Conservation (phyloP, 2,113 vertebrate species). For the Hyperopisus bebe region DNA sequence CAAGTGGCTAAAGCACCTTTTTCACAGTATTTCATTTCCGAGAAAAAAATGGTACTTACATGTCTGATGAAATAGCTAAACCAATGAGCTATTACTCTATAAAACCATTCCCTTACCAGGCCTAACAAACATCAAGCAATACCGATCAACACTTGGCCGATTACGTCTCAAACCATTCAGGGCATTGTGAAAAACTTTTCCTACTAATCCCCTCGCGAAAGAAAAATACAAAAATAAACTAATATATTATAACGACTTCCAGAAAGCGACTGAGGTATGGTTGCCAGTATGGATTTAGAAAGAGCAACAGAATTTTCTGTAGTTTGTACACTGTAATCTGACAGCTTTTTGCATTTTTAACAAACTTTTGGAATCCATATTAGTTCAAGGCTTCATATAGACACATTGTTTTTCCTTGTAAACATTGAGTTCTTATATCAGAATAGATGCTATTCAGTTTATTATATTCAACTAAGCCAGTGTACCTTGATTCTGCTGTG, state of each 20-base stretch:
- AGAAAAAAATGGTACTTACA: background rate
- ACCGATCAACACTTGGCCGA: background rate
- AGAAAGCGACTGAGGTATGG: conserved; percentile 21
- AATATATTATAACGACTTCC: conserved; percentile 12
- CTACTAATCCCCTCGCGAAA: background rate
- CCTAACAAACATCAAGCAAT: background rate
- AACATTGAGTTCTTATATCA: conserved; percentile 1
- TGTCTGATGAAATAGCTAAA: background rate
- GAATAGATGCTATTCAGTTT: conserved; percentile 34
- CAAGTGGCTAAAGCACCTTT: conserved; percentile 11
- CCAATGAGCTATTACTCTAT: background rate
- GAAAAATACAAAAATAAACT: conserved; percentile 23
- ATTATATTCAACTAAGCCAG: conserved; percentile 44
- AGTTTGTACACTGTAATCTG: conserved; percentile 6
- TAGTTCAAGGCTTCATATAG: conserved; percentile 1
- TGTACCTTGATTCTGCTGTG: background rate
- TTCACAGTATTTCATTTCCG: conserved; percentile 1
- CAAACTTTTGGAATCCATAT: background rate
- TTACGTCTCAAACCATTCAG: background rate
- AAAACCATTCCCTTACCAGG: background rate
- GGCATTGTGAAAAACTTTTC: background rate
- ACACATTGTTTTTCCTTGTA: background rate
- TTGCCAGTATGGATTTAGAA: conserved; percentile 16
- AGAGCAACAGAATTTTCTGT: background rate
- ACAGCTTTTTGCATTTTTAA: background rate